Evolutionary conservation across 2,113 vertebrate species (phyloP).

Genomic region (Hydrochoerus hydrochaeris): DNA sequence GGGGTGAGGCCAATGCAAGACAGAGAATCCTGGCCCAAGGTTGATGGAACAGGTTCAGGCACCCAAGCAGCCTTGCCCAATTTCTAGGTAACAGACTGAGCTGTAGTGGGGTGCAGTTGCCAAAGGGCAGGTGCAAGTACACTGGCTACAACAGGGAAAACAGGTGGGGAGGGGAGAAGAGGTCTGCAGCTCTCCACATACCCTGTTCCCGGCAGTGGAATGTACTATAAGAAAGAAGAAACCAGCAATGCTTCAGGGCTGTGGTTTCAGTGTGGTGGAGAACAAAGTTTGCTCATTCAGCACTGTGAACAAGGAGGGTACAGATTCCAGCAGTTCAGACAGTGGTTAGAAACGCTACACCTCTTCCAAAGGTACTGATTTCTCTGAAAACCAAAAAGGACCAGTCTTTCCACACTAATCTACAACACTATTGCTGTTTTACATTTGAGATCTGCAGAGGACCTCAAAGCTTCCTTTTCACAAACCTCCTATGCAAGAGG

Average conservation of each 20-base stretch:
- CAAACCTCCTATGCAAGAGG: neutral
- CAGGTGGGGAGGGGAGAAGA: fast-evolving
- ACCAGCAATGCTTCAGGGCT: neutral
- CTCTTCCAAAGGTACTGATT: neutral
- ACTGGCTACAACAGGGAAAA: neutral
- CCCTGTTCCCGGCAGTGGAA: neutral
- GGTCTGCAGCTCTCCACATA: neutral
- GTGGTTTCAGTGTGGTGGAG: neutral
- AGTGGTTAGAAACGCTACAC: neutral
- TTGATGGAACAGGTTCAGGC: neutral
- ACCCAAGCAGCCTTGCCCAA: too few relatives aligned
- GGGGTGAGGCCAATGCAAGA: too few relatives aligned
- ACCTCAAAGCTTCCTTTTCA: neutral
- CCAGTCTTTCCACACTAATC: too few relatives aligned
- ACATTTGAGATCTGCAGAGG: neutral
- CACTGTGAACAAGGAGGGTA: neutral
- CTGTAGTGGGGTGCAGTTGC: fast-evolving
- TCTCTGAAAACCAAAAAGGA: neutral
- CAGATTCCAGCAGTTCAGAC: neutral
- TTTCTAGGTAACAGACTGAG: fast-evolving
- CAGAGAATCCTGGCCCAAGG: too few relatives aligned
- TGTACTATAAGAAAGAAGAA: neutral
- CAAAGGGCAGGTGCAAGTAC: fast-evolving
- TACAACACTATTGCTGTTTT: neutral
- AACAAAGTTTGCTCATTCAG: neutral